These are phyloP conservation scores for Naja naja DNA, from an alignment of 2,113 vertebrate species.

Conservation along the genomic window DNA sequence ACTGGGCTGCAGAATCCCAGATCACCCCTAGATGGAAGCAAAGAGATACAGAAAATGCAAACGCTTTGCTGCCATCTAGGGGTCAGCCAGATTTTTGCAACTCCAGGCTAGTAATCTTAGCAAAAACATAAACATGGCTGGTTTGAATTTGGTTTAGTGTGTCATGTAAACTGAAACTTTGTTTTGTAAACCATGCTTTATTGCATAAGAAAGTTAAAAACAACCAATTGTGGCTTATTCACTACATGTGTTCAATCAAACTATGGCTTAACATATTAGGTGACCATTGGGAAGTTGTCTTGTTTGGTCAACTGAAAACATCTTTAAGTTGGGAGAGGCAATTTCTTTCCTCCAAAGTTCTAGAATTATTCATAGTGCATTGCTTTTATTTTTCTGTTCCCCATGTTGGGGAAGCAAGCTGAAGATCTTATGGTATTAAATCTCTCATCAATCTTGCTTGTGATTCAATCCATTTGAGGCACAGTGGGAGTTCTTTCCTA, in stretches of 20 bases:
- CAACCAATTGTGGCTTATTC: not conserved
- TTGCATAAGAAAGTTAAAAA: not conserved
- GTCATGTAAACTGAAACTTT: not conserved
- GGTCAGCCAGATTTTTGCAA: not conserved
- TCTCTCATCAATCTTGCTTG: not conserved
- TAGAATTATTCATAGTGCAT: not conserved
- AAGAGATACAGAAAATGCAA: not conserved
- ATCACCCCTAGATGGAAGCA: not conserved
- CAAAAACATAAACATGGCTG: not conserved
- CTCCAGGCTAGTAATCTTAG: not conserved
- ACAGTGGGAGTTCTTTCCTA: not conserved
- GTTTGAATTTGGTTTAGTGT: not conserved
- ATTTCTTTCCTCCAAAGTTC: not conserved
- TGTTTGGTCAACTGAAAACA: not conserved
- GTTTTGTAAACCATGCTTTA: not conserved
- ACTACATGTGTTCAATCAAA: not conserved
- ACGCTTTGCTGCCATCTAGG: not conserved
- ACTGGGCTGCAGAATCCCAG: not conserved
- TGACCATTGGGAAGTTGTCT: not conserved
- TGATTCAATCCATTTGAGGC: not conserved
- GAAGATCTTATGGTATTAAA: not conserved
- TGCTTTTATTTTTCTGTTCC: not conserved
- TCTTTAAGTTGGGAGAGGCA: not conserved
- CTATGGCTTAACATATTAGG: not conserved
- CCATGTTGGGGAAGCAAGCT: not conserved